Base-by-base conservation (phyloP, 2,888 invertebrate species). In the Pterobdella sp. region DNA sequence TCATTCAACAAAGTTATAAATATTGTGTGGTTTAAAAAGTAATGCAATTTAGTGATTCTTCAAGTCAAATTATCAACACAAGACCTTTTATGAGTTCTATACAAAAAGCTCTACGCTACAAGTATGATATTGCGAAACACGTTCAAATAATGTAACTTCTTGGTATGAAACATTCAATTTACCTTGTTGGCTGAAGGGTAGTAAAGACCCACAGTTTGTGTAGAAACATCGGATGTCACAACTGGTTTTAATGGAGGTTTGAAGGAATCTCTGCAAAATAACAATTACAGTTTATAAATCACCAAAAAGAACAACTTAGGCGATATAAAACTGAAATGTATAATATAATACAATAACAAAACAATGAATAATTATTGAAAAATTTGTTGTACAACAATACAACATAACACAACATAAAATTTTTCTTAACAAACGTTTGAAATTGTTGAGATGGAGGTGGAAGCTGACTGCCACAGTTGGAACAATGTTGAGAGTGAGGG, bases 121-220 rank as follows among this genome's bases (percentile, higher is more conserved):
- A 42, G 42, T 42, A 42, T 42, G 18, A 42, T n/a, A n/a, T 42
- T 18, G 42, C 42, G 18, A 7, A 42, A 18, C 42, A 14, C 10
- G 42, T 42, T 42, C 42, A 42, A 42, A 42, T 14, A 18, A 42
- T 18, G 18, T 14, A 42, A 42, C 42, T 18, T 42, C 7, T 42
- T 42, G 10, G 42, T 42, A 22, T 42, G 7, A 42, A 42, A 78
- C 68, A 80, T 77, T 63, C 79, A 78, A 65, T 80, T 80, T 14
- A 84, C 78, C 36, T 81, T 81, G 34, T 79, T 77, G 72, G 81
- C 79, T 0, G 83, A 83, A 18, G 84, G 84, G 77, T 81, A 84
- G 76, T 82, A 84, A 36, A 84, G 77, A 0, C 84, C 84, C 4
- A 82, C 83, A 0, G 84, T 84, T 78, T 84, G 84, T 0, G 82